Percentiles rank a stretch among this genome's conserved stretches.
These are phyloP conservation scores for Sthenelais limicola DNA, from an alignment of 2,888 invertebrate species.

Conservation along the genomic window DNA sequence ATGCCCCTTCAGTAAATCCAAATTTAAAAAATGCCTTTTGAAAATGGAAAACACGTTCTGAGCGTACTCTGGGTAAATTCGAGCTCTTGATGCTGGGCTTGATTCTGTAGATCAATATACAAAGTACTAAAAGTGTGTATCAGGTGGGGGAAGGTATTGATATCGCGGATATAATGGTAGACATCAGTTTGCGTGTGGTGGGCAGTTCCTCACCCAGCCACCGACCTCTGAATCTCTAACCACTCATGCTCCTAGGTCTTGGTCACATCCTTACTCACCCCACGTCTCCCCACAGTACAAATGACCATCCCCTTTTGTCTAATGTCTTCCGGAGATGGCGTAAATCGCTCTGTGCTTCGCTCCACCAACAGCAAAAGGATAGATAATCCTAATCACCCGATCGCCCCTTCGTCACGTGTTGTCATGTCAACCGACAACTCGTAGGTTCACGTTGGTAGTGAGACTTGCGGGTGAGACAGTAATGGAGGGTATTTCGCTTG, in stretches of 20 bases:
- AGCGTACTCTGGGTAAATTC: too few species aligned
- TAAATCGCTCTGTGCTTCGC: neutral
- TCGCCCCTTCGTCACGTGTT: neutral
- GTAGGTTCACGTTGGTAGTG: neutral
- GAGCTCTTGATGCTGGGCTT: too few species aligned
- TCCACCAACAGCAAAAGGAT: neutral
- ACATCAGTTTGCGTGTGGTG: too few species aligned
- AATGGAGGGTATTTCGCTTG: neutral
- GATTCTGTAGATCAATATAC: too few species aligned
- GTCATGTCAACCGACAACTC: neutral
- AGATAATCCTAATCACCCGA: constrained; percentile 11
- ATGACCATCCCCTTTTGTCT: constrained; percentile 25
- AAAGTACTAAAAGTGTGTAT: too few species aligned
- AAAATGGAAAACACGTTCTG: too few species aligned
- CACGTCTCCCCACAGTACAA: too few species aligned
- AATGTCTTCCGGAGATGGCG: constrained; percentile 26
- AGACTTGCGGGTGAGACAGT: neutral
- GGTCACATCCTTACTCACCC: neutral
- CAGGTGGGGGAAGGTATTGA: too few species aligned
- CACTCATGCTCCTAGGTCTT: neutral
- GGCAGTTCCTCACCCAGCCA: too few species aligned
- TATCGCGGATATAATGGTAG: too few species aligned
- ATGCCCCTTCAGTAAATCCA: too few species aligned
- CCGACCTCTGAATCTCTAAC: neutral
- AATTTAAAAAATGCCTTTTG: too few species aligned